Evolutionary conservation across 1,140 invertebrate genomes (phyloP).

Genomic region (Aphelenchoides besseyi): DNA sequence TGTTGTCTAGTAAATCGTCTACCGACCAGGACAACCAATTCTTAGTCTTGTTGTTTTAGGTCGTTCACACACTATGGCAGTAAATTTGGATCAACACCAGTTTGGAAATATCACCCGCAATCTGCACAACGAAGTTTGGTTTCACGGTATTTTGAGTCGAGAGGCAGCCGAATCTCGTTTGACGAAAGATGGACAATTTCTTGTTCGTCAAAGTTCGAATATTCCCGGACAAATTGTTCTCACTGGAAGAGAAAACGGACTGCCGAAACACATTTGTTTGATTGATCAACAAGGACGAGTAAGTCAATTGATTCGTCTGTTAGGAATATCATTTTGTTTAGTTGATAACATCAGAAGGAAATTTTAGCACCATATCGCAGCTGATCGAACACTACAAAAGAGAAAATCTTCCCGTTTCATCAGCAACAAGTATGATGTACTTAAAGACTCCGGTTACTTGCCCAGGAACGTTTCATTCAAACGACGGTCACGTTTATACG

Average conservation of each 20-base stretch:
- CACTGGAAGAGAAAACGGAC: slow-evolving; percentile 26
- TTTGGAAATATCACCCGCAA: slow-evolving; percentile 11
- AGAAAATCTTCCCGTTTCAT: not conserved
- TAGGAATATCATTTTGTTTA: not conserved
- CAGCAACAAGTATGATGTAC: not conserved
- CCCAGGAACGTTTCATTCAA: not conserved
- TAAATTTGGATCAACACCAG: slow-evolving; percentile 2
- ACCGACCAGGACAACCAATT: not conserved
- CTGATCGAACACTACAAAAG: not conserved
- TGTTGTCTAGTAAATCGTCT: not conserved
- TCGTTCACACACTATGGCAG: not conserved
- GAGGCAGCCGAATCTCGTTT: slow-evolving; percentile 22
- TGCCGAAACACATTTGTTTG: slow-evolving; percentile 34
- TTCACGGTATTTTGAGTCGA: slow-evolving; percentile 30
- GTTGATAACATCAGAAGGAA: not conserved
- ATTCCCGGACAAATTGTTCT: slow-evolving; percentile 32
- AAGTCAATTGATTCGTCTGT: not conserved
- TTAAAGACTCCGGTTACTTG: not conserved
- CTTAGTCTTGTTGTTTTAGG: not conserved
- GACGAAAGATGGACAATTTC: slow-evolving; percentile 30
- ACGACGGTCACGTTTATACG: not conserved
- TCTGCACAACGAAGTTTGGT: slow-evolving; percentile 11
- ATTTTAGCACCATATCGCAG: not conserved
- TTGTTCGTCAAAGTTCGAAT: slow-evolving; percentile 37
- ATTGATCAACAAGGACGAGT: slow-evolving; percentile 31